Evolutionary conservation across 92 coral and sea anemone species (phyloP).

Genomic region (Chrysogorgia sp.): DNA sequence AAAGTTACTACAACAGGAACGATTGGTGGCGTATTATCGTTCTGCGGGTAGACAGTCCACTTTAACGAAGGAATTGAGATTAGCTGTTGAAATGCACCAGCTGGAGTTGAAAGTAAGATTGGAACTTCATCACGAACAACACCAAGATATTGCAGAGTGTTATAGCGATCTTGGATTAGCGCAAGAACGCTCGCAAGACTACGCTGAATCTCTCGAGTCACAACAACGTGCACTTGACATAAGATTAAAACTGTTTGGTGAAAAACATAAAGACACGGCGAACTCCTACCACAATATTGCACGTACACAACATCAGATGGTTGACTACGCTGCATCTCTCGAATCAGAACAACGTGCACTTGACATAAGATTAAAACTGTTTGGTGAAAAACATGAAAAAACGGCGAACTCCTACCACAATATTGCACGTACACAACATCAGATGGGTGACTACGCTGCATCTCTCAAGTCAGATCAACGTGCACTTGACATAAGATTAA

Average conservation of each 20-base stretch:
- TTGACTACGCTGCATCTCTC: conserved; percentile 10
- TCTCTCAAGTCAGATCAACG: too few species aligned
- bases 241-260: not conserved
- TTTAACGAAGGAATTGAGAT: too few species aligned
- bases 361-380: conserved; percentile 6
- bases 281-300: not conserved
- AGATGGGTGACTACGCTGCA: too few species aligned
- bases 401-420: too few species aligned
- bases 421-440: too few species aligned
- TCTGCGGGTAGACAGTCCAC: not conserved
- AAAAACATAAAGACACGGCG: conserved; percentile 16
- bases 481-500: too few species aligned
- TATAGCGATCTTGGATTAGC: not conserved
- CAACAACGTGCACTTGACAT: conserved; percentile 5
- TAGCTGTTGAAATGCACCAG: not conserved
- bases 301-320: not conserved
- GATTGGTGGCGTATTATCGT: not conserved
- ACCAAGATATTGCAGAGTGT: conserved; percentile 6
- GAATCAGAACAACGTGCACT: conserved; percentile 5
- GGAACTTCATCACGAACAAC: conserved; percentile 15
- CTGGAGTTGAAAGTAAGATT: not conserved
- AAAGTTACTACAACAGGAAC: not conserved
- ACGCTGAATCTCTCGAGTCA: not conserved
- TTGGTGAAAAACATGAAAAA: not conserved
- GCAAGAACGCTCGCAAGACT: not conserved